A percentile compares a stretch with the other conserved stretches of the same genome.
Conservation (phyloP, 2,888 invertebrate species). For the Scaptomyza reducta region DNA sequence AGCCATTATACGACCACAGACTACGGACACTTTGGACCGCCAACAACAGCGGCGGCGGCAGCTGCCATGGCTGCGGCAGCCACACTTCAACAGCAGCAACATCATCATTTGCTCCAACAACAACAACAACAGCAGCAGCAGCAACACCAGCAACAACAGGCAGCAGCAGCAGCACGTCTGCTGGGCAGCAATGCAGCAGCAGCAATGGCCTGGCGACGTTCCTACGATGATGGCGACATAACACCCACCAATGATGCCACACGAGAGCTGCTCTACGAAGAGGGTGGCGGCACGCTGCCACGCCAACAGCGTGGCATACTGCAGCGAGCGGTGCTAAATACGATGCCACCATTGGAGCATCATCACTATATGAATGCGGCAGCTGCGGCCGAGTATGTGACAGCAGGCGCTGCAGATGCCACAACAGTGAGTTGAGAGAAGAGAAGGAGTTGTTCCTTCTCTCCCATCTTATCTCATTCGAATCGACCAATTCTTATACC, state of each 20-base stretch:
- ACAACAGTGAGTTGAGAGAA: constrained; percentile 48
- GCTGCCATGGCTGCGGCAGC: constrained; percentile 62
- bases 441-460: too few relatives aligned
- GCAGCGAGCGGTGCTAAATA: constrained; percentile 82
- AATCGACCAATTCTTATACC: background rate
- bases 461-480: too few relatives aligned
- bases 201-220: constrained; percentile 88
- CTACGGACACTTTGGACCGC: constrained; percentile 83
- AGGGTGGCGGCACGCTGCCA: constrained; percentile 94
- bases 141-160: constrained; percentile 70
- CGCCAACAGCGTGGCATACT: constrained; percentile 88
- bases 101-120: constrained; percentile 38
- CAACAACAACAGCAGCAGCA: constrained; percentile 61
- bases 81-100: constrained; percentile 52
- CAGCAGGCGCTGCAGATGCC: constrained; percentile 61
- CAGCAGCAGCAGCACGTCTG: constrained; percentile 67
- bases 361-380: constrained; percentile 84
- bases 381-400: constrained; percentile 83
- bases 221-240: constrained; percentile 95
- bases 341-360: constrained; percentile 83
- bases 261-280: constrained; percentile 84
- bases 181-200: constrained; percentile 81
- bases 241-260: constrained; percentile 92
- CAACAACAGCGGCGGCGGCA: constrained; percentile 66
- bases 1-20: constrained; percentile 84